phyloP scores from a whole-genome alignment of 2,888 invertebrate genomes.

The Choreutis nemorana region DNA sequence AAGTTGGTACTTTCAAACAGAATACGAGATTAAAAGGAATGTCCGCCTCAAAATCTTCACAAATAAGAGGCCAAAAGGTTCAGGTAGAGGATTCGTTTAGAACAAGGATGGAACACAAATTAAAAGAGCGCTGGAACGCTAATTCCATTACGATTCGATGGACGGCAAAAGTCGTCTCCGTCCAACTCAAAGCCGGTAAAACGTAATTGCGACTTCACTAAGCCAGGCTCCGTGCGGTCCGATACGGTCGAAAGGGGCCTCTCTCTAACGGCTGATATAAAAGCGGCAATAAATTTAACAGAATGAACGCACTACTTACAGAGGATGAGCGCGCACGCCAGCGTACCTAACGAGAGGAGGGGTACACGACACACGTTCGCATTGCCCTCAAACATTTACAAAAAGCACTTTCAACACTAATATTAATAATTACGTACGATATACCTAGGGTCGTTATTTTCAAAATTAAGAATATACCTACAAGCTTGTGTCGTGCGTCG shows the following conservation, averaged over 20 bases:
- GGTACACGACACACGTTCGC: constrained; percentile 46
- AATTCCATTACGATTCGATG: constrained; percentile 65
- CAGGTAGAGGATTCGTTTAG: constrained; percentile 38
- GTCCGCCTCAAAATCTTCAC: constrained; percentile 10
- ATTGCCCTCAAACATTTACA: too few species aligned
- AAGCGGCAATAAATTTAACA: constrained; percentile 66
- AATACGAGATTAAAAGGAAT: constrained; percentile 8
- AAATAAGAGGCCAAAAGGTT: constrained; percentile 11
- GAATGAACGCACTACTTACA: constrained; percentile 66
- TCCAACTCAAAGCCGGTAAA: constrained; percentile 60
- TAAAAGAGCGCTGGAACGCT: constrained; percentile 61
- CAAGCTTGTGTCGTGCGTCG: too few species aligned
- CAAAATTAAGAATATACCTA: too few species aligned
- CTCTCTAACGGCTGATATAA: constrained; percentile 64
- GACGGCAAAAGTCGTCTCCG: constrained; percentile 60
- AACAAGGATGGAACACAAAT: constrained; percentile 52
- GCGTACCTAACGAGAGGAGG: constrained; percentile 54
- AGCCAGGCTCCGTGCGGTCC: constrained; percentile 58
- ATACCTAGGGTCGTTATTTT: too few species aligned
- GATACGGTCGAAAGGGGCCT: constrained; percentile 62
- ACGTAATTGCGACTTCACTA: constrained; percentile 65
- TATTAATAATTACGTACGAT: too few species aligned
- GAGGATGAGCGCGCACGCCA: constrained; percentile 47
- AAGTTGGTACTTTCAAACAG: too few species aligned
- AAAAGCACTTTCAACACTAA: too few species aligned